These are phyloP conservation scores for Dryobotodes eremita DNA, from an alignment of 2,888 invertebrate genomes.

Conservation along the genomic window DNA sequence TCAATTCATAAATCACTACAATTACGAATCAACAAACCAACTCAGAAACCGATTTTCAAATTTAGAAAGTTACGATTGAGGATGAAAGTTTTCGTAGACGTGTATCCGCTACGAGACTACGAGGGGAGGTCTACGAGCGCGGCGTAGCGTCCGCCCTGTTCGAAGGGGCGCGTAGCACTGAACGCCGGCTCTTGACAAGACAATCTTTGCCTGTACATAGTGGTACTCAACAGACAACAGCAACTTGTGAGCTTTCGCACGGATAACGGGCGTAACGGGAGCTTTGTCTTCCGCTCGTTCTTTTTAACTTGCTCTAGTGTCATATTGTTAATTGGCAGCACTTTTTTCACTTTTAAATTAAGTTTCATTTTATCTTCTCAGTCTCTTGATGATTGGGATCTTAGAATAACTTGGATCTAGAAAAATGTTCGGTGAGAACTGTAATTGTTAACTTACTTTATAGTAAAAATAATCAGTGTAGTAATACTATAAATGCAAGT, in stretches of 20 bases:
- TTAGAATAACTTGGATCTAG: not conserved
- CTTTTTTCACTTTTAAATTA: slow-evolving; percentile 58
- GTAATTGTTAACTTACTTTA: not conserved
- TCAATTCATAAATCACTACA: slow-evolving; percentile 63
- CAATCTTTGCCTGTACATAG: slow-evolving; percentile 87
- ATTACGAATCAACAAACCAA: slow-evolving; percentile 54
- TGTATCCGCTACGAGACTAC: slow-evolving; percentile 71
- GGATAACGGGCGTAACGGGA: slow-evolving; percentile 83
- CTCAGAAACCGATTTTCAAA: slow-evolving; percentile 46
- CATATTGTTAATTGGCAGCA: slow-evolving; percentile 75
- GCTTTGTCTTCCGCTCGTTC: slow-evolving; percentile 82
- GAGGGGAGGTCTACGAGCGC: slow-evolving; percentile 62
- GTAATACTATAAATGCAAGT: slow-evolving; percentile 7
- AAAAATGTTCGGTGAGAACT: not conserved
- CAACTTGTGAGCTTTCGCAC: slow-evolving; percentile 87
- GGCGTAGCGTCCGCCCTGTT: slow-evolving; percentile 84
- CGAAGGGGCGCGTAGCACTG: slow-evolving; percentile 87
- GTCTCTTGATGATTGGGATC: slow-evolving; percentile 36
- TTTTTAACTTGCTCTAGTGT: slow-evolving; percentile 75
- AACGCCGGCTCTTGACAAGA: slow-evolving; percentile 86
- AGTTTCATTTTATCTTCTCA: slow-evolving; percentile 43
- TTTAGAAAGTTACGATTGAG: slow-evolving; percentile 54
- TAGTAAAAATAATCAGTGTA: not conserved
- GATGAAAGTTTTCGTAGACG: slow-evolving; percentile 74
- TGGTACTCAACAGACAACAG: slow-evolving; percentile 85